Evolutionary conservation across 2,888 invertebrate genomes (phyloP).

Genomic region (Bruchidius siliquastri): DNA sequence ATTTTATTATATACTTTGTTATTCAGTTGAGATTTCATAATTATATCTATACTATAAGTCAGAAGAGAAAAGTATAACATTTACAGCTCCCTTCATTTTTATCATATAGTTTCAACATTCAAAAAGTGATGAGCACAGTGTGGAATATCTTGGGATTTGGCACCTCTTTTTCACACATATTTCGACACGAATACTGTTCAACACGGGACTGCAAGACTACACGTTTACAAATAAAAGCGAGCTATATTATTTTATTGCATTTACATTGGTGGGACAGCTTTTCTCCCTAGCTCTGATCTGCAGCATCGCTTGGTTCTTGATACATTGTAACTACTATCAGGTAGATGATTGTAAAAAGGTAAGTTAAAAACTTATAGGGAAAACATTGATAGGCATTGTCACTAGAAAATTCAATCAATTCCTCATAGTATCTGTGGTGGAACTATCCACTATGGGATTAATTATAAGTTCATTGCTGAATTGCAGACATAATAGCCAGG

Average conservation of each 20-base stretch:
- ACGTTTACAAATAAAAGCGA: conserved; percentile 13
- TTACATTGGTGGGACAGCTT: conserved; percentile 10
- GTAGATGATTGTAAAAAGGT: conserved; percentile 11
- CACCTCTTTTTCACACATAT: conserved; percentile 28
- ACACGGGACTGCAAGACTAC: conserved; percentile 23
- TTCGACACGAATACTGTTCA: conserved; percentile 46
- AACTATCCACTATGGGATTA: no score
- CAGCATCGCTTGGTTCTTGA: conserved; percentile 12
- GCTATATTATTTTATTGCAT: conserved; percentile 8
- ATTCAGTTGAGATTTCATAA: no score
- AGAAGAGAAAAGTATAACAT: no score
- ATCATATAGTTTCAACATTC: not conserved
- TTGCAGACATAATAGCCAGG: no score
- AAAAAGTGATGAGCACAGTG: not conserved
- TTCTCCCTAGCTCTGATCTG: conserved; percentile 10
- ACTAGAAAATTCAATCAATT: no score
- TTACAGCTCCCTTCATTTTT: not conserved
- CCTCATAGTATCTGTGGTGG: no score
- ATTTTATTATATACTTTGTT: no score
- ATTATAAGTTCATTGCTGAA: no score
- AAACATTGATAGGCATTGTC: no score
- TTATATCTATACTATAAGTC: no score
- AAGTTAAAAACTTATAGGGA: not conserved
- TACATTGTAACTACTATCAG: conserved; percentile 10
- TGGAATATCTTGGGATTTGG: conserved; percentile 4